These are phyloP conservation scores for Sphecodes monilicornis DNA, from an alignment of 2,888 invertebrate species.

Conservation along the genomic window DNA sequence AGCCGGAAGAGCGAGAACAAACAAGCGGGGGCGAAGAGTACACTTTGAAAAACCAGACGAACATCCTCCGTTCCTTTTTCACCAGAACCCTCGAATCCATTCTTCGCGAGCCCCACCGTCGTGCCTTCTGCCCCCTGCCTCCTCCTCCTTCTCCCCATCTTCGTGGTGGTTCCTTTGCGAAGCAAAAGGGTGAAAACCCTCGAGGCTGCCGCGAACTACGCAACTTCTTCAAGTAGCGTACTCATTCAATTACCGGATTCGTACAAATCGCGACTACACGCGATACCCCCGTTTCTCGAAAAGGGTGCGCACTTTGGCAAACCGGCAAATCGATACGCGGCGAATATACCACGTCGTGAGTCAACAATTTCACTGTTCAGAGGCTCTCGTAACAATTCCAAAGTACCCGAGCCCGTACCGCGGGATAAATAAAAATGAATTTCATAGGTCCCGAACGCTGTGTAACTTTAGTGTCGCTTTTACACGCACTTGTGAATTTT, in stretches of 20 bases:
- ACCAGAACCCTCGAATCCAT: constrained; percentile 58
- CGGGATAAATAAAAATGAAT: not conserved
- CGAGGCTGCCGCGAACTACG: constrained; percentile 51
- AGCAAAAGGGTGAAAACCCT: constrained; percentile 64
- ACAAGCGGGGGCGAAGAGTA: constrained; percentile 36
- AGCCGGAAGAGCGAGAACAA: constrained; percentile 30
- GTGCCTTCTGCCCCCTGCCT: constrained; percentile 24
- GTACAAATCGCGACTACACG: constrained; percentile 45
- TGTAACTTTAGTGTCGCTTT: not conserved
- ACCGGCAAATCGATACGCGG: not conserved
- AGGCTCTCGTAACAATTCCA: not conserved
- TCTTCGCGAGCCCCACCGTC: constrained; percentile 52
- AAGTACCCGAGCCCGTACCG: not conserved
- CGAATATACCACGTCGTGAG: not conserved
- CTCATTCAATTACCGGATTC: constrained; percentile 64
- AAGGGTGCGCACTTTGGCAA: not conserved
- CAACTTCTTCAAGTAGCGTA: constrained; percentile 53
- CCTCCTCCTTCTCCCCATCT: not conserved
- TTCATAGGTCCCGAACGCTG: not conserved
- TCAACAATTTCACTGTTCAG: not conserved
- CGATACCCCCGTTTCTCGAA: constrained; percentile 7
- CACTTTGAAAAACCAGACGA: constrained; percentile 63
- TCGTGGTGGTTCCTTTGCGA: constrained; percentile 39
- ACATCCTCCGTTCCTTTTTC: constrained; percentile 61
- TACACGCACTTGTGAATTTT: not conserved